phyloP scores from a whole-genome alignment of 2,888 invertebrate genomes.

The Caenorhabditis sinica region DNA sequence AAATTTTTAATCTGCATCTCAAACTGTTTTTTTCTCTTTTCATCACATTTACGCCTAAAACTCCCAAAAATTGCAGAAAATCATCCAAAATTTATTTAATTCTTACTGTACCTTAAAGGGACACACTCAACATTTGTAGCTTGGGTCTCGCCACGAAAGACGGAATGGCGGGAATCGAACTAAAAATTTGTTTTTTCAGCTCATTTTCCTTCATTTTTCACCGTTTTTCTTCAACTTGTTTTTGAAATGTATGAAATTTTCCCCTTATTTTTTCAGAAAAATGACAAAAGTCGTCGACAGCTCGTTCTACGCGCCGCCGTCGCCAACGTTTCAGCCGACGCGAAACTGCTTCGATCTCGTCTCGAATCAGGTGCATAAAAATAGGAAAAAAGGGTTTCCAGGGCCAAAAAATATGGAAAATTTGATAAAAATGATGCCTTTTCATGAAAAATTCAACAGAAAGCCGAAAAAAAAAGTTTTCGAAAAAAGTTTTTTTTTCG shows the following conservation, averaged over 20 bases:
- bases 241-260: neutral
- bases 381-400: neutral
- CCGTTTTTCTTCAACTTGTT: too few species aligned
- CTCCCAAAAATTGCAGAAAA: neutral
- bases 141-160: neutral
- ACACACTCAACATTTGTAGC: neutral
- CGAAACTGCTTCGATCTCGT: constrained; percentile 41
- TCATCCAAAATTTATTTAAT: neutral
- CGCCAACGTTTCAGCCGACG: constrained; percentile 30
- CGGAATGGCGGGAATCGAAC: neutral
- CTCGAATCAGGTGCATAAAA: neutral
- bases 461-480: neutral
- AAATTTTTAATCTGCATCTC: neutral
- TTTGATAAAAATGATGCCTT: neutral
- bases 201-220: neutral
- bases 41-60: neutral
- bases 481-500: constrained; percentile 8
- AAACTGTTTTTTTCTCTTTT: neutral
- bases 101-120: constrained; percentile 3
- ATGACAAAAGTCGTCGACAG: constrained; percentile 44
- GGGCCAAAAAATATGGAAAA: constrained; percentile 4
- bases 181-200: neutral
- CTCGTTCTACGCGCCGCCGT: constrained; percentile 25
- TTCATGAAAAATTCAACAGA: constrained; percentile 9
- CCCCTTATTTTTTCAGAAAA: constrained; percentile 4